Evolutionary conservation across 2,797 vertebrate genomes (phyloP), one percentile per base, ranked within the genome.

Genomic region (Artibeus jamaicensis): DNA sequence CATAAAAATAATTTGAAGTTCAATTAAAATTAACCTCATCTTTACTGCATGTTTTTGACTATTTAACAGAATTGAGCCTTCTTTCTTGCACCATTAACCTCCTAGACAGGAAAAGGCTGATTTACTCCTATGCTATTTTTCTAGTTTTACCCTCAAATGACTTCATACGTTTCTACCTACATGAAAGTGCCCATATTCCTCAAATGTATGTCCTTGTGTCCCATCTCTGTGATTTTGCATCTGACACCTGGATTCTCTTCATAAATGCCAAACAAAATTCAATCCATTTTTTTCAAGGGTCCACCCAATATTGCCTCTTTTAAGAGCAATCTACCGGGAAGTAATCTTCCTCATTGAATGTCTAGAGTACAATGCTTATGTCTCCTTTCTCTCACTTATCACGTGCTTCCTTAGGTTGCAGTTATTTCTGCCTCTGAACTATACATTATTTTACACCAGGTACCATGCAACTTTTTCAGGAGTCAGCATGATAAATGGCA

Each of bases 1-100:
- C 24, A 46, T 37, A 84, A 93, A 91, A 88, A 86, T 96, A 86
- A 94, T 89, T 53, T 87, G 65, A 59, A 76, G 67, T 86, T 62
- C 77, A 76, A 29, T 76, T 81, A 53, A 55, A 78, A 15, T 79
- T 57, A 46, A 44, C 82, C 19, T 86, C 39, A 22, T 71, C 44
- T 96, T 85, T 79, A 62, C 22, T 74, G 62, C 82, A 82, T 62
- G 32, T 15, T 93, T 93, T 92, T 91, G 68, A 32, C 10, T 79
- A 6, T 57, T 82, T 6, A 42, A 12, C 53, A 2, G 76, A 59
- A 83, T 22, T 67, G 46, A 94, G 34, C 19, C 14, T 37, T 10
- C 46, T 93, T 9, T 76, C 19, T 79, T n/a, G 29, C 2, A 24
- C 26, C 10, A 15, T 62, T 67, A 53, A 15, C 26, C 15, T 59